phyloP scores from a whole-genome alignment of 2,113 vertebrate genomes.

The Elachura formosa region DNA sequence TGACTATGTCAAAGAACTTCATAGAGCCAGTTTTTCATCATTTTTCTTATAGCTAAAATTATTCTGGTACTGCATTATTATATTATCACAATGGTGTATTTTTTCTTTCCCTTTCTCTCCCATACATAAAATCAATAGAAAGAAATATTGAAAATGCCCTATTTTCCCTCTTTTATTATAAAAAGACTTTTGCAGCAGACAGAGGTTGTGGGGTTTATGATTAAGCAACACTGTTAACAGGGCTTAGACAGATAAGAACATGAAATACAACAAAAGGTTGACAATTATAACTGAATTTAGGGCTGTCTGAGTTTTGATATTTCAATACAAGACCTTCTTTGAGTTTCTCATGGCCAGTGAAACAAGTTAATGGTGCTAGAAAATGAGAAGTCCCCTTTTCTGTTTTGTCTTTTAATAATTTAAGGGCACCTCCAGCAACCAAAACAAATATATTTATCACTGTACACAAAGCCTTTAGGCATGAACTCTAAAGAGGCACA shows the following conservation, averaged over 20 bases:
- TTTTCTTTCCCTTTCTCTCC: not conserved
- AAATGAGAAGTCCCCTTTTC: constrained; percentile 27
- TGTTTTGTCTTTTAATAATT: constrained; percentile 62
- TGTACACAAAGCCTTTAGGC: constrained; percentile 42
- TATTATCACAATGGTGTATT: not conserved
- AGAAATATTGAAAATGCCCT: not conserved
- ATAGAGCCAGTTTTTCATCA: not conserved
- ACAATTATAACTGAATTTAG: not conserved
- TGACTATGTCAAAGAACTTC: not conserved
- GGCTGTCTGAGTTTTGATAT: not conserved
- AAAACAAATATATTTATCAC: constrained; percentile 66
- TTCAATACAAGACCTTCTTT: not conserved
- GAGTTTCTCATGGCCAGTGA: not conserved
- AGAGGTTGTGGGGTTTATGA: not conserved
- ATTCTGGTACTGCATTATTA: not conserved
- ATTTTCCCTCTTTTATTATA: not conserved
- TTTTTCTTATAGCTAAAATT: constrained; percentile 21
- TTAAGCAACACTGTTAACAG: not conserved
- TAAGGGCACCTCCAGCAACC: constrained; percentile 41
- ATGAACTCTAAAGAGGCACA: constrained; percentile 9
- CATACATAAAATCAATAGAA: constrained; percentile 37
- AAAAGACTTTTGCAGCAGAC: not conserved
- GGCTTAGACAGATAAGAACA: not conserved
- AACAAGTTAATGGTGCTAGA: constrained; percentile 28
- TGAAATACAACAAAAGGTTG: not conserved